phyloP scores from a whole-genome alignment of 2,113 vertebrate genomes.

The Pavo muticus region DNA sequence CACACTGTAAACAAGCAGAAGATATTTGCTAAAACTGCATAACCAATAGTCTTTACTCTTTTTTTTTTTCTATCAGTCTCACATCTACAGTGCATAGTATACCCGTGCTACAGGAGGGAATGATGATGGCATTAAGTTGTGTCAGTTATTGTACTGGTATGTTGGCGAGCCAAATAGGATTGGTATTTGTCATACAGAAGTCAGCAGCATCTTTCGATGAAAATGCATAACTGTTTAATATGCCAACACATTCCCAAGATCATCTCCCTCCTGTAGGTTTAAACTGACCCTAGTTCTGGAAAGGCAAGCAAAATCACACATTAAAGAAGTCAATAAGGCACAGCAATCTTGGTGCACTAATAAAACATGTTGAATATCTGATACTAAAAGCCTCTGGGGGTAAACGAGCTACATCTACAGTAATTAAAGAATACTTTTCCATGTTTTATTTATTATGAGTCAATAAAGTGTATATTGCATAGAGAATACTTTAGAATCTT shows the following conservation, averaged over 20 bases:
- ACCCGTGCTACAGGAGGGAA: background rate
- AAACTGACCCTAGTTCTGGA: constrained; percentile 3
- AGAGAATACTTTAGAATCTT: background rate
- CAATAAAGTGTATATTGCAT: background rate
- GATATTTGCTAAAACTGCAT: background rate
- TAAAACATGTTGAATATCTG: constrained; percentile 3
- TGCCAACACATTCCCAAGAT: background rate
- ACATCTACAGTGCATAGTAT: background rate
- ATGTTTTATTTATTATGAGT: constrained; percentile 15
- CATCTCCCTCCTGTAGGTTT: constrained; percentile 7
- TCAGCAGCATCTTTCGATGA: background rate
- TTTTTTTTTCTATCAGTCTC: background rate
- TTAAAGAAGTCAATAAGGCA: background rate
- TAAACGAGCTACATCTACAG: background rate
- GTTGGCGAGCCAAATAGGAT: background rate
- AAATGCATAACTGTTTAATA: background rate
- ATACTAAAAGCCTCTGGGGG: background rate
- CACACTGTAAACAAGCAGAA: background rate
- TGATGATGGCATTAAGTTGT: background rate
- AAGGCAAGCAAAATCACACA: background rate
- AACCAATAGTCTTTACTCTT: background rate
- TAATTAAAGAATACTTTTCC: constrained; percentile 54
- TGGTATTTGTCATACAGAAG: background rate
- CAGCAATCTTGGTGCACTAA: background rate
- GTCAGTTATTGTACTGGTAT: background rate